Conservation (phyloP, 1,140 invertebrate species). For the Zaprionus inermis region DNA sequence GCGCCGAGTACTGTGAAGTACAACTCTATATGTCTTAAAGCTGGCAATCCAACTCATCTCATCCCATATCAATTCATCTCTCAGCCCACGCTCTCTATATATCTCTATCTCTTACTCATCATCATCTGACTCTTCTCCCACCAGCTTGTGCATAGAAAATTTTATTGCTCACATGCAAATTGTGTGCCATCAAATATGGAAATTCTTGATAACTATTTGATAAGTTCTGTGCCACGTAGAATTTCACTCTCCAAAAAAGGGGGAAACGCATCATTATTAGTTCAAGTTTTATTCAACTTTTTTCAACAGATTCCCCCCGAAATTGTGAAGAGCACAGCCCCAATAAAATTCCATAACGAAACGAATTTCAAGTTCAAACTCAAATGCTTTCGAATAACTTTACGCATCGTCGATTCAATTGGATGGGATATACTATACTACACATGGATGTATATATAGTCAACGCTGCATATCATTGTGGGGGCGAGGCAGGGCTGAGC, state of each 20-base stretch:
- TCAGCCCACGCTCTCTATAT: background rate
- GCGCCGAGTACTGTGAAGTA: background rate
- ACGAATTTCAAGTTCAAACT: constrained; percentile 73
- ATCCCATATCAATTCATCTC: too few species aligned
- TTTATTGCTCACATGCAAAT: constrained; percentile 58
- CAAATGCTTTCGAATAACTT: constrained; percentile 62
- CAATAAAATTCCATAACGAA: constrained; percentile 29
- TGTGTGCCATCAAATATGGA: constrained; percentile 65
- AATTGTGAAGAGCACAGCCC: constrained; percentile 8
- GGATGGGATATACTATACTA: too few species aligned
- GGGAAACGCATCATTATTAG: constrained; percentile 49
- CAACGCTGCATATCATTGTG: constrained; percentile 45
- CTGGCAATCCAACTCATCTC: background rate
- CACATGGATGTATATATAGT: constrained; percentile 29
- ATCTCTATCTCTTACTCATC: background rate
- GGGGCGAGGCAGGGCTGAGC: background rate
- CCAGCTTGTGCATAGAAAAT: constrained; percentile 21
- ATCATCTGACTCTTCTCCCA: too few species aligned
- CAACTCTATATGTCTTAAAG: background rate
- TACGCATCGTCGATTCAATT: constrained; percentile 73
- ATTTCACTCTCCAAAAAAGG: constrained; percentile 23
- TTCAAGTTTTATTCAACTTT: constrained; percentile 52
- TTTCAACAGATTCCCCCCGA: constrained; percentile 7
- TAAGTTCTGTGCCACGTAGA: constrained; percentile 34
- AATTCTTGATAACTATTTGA: constrained; percentile 56